Percentiles rank a stretch among this genome's conserved stretches.
Evolutionary conservation across 2,888 invertebrate genomes (phyloP).

Genomic region (Omphaloscelis lunosa): DNA sequence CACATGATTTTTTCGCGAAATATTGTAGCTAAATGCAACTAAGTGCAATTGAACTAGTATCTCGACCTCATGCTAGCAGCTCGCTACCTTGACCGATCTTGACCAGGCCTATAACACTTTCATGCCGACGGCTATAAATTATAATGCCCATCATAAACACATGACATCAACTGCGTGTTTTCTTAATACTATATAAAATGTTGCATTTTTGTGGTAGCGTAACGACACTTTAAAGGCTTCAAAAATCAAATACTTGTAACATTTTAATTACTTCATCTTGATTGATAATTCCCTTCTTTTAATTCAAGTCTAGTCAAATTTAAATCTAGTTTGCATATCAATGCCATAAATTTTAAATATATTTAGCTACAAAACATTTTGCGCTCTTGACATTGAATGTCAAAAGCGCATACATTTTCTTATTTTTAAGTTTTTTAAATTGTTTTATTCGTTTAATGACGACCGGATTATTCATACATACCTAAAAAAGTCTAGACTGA

Average conservation of each 20-base stretch:
- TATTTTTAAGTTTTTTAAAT: neutral
- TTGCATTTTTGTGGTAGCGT: neutral
- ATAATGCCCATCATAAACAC: constrained; percentile 31
- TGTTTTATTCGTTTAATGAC: neutral
- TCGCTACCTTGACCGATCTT: constrained; percentile 35
- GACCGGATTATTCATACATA: neutral
- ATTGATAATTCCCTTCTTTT: neutral
- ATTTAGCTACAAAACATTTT: neutral
- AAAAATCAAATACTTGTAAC: neutral
- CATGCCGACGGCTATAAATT: constrained; percentile 9
- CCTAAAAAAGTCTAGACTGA: neutral
- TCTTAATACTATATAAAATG: neutral
- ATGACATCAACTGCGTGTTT: constrained; percentile 4
- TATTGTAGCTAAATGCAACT: constrained; percentile 6
- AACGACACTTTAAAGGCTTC: neutral
- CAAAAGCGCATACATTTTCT: neutral
- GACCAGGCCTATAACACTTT: constrained; percentile 9
- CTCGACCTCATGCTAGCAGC: constrained; percentile 6
- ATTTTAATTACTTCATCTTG: neutral
- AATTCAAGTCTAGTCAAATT: constrained; percentile 4
- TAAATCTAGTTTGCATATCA: constrained; percentile 19
- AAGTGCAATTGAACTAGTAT: constrained; percentile 1
- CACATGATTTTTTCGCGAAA: constrained; percentile 35
- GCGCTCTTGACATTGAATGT: neutral
- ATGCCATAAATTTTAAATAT: neutral